These are phyloP conservation scores for Drosophila serrata DNA, from an alignment of 1,140 invertebrate species.

Conservation along the genomic window DNA sequence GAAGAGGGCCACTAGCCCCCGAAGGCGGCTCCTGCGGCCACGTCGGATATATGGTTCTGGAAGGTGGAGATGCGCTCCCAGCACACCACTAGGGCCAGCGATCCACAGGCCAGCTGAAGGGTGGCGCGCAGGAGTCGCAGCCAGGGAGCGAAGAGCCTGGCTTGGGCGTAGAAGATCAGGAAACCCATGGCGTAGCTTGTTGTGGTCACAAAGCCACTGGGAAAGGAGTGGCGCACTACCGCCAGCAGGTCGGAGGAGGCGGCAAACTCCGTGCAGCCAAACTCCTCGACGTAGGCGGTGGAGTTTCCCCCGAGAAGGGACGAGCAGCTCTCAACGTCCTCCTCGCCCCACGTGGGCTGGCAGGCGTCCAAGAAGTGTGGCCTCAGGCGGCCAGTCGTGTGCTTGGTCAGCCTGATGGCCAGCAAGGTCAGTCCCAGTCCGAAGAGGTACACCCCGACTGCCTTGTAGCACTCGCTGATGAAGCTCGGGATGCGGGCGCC, in stretches of 20 bases:
- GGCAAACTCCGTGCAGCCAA: slow-evolving; percentile 67
- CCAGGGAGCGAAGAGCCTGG: slow-evolving; percentile 60
- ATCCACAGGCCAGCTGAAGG: slow-evolving; percentile 54
- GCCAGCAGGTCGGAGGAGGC: slow-evolving; percentile 60
- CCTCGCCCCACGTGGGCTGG: slow-evolving; percentile 64
- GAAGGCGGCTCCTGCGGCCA: slow-evolving; percentile 53
- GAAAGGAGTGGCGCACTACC: slow-evolving; percentile 72
- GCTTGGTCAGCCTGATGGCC: slow-evolving; percentile 55
- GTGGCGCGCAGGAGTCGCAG: slow-evolving; percentile 54
- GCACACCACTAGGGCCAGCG: slow-evolving; percentile 52
- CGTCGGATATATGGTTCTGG: slow-evolving; percentile 71
- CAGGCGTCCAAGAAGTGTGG: slow-evolving; percentile 78
- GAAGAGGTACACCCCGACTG: slow-evolving; percentile 75
- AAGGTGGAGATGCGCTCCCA: slow-evolving; percentile 66
- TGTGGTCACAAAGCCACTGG: slow-evolving; percentile 65
- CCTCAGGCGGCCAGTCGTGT: slow-evolving; percentile 60
- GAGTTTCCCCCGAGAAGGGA: slow-evolving; percentile 10
- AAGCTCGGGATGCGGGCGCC: slow-evolving; percentile 74
- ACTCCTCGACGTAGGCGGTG: slow-evolving; percentile 47
- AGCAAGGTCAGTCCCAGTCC: slow-evolving; percentile 60
- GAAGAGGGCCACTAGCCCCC: slow-evolving; percentile 54
- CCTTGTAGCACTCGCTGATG: slow-evolving; percentile 79
- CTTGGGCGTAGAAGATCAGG: slow-evolving; percentile 69
- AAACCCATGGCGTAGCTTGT: slow-evolving; percentile 75
- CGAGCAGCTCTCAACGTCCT: slow-evolving; percentile 22